A percentile compares a stretch with the other conserved stretches of the same genome.
Conservation (phyloP, 2,113 vertebrate genomes). For the Actinemys pallida region DNA sequence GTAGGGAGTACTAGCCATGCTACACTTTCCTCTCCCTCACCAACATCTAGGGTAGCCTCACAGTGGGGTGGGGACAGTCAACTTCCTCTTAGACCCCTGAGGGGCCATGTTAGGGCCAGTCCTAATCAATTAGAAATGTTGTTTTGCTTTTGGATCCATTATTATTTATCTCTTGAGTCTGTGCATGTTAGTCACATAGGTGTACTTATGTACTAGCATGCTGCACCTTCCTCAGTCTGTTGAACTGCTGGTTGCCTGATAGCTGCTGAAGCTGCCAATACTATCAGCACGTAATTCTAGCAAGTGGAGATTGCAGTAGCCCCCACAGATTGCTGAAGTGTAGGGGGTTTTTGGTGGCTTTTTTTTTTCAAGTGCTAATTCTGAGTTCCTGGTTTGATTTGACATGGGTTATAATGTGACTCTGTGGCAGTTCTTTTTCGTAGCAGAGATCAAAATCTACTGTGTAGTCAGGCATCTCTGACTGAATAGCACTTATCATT, state of each 20-base stretch:
- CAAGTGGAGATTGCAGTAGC: background rate
- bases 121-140: background rate
- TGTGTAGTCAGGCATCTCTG: background rate
- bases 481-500: background rate
- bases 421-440: constrained; percentile 6
- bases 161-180: background rate
- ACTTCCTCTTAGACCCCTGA: background rate
- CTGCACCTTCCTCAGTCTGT: background rate
- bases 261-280: background rate
- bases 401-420: background rate
- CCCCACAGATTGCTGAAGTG: background rate
- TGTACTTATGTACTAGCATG: background rate
- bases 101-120: background rate
- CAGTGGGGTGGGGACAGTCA: background rate
- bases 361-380: background rate
- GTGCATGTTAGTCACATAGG: background rate
- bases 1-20: background rate
- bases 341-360: background rate
- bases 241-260: background rate
- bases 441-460: constrained; percentile 6
- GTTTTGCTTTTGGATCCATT: background rate
- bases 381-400: background rate
- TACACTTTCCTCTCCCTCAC: background rate
- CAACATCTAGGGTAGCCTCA: background rate
- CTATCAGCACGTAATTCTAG: background rate